A percentile compares a stretch with the other conserved stretches of the same genome.
Evolutionary conservation across 37 sponge, comb jelly and placozoan genomes (phyloP).

Genomic region (Theonella swinhoei): DNA sequence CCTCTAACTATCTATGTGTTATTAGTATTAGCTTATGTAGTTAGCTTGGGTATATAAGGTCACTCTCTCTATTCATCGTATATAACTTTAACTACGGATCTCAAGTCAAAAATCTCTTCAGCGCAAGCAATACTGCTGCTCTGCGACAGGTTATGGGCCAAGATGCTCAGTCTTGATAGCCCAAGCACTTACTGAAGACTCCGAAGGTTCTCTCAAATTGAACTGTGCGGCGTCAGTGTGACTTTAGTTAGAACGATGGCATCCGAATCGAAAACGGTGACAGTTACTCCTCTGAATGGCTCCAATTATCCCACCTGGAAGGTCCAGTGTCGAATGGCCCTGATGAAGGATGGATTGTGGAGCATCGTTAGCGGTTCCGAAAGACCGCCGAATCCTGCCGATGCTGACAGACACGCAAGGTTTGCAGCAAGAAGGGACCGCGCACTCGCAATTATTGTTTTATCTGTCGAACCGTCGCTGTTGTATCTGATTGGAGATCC

Average conservation of each 20-base stretch:
- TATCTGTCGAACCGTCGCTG: constrained; percentile 47
- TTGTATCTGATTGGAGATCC: constrained; percentile 58
- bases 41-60: no score
- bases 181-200: background rate
- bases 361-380: constrained; percentile 38
- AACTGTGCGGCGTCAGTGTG: background rate
- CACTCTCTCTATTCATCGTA: background rate
- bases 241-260: background rate
- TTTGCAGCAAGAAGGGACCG: constrained; percentile 37
- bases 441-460: constrained; percentile 52
- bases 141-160: background rate
- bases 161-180: background rate
- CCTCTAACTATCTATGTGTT: no score
- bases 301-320: constrained; percentile 62
- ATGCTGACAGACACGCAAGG: constrained; percentile 26
- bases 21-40: no score
- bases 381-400: constrained; percentile 4
- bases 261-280: constrained; percentile 5
- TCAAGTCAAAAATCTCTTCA: background rate
- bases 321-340: constrained; percentile 56
- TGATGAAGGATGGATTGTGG: constrained; percentile 60
- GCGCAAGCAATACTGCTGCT: background rate
- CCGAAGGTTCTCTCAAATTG: background rate
- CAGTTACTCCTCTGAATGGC: constrained; percentile 53
- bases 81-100: background rate